Evolutionary conservation across 2,113 vertebrate genomes (phyloP).

Genomic region (Heptranchias perlo): DNA sequence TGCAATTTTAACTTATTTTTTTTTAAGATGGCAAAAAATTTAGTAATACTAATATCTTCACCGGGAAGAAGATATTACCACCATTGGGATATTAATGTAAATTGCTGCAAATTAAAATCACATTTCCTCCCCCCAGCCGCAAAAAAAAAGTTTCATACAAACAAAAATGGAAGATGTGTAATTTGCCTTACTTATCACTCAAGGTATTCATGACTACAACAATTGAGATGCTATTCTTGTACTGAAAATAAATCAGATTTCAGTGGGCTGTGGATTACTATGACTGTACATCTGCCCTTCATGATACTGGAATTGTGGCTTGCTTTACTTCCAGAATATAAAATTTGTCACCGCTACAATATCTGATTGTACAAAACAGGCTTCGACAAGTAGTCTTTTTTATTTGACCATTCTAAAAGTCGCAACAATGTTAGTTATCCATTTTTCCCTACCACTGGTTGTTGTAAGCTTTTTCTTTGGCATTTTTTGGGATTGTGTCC

Average conservation of each 20-base stretch:
- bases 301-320: constrained; percentile 25
- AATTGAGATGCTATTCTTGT: neutral
- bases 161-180: neutral
- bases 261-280: neutral
- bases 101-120: neutral
- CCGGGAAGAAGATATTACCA: neutral
- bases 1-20: neutral
- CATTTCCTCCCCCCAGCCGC: neutral
- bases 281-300: neutral
- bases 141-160: neutral
- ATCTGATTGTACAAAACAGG: constrained; percentile 36
- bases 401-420: constrained; percentile 38
- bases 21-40: neutral
- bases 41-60: neutral
- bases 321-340: neutral
- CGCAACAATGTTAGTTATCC: constrained; percentile 46
- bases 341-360: neutral
- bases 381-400: neutral
- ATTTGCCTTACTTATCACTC: neutral
- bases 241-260: neutral
- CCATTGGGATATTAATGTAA: neutral
- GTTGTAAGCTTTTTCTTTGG: constrained; percentile 82
- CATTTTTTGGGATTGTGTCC: constrained; percentile 67
- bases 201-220: neutral
- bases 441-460: constrained; percentile 51